Evolutionary conservation across 2,113 vertebrate genomes (phyloP).

Genomic region (Psittacara wagleri): DNA sequence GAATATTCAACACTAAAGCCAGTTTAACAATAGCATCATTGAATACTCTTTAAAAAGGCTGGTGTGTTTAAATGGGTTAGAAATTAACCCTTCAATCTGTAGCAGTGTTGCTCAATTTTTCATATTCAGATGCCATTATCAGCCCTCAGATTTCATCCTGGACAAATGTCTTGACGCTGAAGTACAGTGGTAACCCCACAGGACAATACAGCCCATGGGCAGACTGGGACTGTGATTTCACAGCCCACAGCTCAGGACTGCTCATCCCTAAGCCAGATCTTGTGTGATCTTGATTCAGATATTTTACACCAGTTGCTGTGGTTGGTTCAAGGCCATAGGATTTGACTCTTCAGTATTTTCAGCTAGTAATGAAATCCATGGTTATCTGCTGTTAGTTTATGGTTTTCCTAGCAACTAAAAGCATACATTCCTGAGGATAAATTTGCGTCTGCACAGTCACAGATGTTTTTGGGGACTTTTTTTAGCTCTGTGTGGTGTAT

Average conservation of each 20-base stretch:
- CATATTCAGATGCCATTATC: neutral
- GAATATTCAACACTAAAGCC: neutral
- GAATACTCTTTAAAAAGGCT: neutral
- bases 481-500: neutral
- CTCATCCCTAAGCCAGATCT: neutral
- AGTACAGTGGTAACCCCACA: neutral
- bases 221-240: neutral
- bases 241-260: neutral
- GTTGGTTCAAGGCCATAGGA: neutral
- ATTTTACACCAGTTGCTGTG: rapidly evolving
- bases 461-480: neutral
- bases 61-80: neutral
- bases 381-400: neutral
- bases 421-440: neutral
- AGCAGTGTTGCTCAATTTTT: neutral
- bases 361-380: neutral
- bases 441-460: neutral
- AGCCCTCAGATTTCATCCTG: neutral
- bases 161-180: rapidly evolving
- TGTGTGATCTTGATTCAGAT: neutral
- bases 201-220: rapidly evolving
- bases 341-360: neutral
- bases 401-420: neutral
- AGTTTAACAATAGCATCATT: neutral
- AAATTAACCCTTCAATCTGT: neutral